Percentiles rank a stretch among this genome's conserved stretches.
phyloP scores from a whole-genome alignment of 2,113 vertebrate genomes.

The Tenrec ecaudatus region DNA sequence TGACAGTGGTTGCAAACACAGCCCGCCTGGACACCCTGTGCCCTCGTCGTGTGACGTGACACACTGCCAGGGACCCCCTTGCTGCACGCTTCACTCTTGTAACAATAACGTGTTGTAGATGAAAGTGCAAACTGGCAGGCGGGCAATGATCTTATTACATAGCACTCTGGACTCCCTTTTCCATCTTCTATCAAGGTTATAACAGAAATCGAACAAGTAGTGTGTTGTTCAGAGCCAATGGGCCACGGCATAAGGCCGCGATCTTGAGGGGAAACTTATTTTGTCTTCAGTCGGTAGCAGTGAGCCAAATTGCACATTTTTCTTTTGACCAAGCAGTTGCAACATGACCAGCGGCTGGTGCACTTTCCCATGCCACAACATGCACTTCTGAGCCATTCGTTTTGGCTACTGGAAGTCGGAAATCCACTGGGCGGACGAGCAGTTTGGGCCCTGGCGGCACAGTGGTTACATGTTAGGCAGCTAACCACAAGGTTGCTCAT shows the following conservation, averaged over 20 bases:
- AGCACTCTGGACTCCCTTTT: constrained; percentile 10
- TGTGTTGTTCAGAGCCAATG: constrained; percentile 20
- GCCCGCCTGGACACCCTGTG: constrained; percentile 37
- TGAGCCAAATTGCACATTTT: not conserved
- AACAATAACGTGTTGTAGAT: constrained; percentile 3
- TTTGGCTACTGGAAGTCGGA: not conserved
- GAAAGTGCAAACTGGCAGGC: constrained; percentile 17
- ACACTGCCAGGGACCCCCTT: constrained; percentile 54
- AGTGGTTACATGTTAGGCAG: no score
- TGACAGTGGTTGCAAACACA: not conserved
- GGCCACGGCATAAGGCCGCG: constrained; percentile 46
- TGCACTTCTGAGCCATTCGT: not conserved
- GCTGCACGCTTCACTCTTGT: constrained; percentile 28
- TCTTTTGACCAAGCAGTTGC: constrained; percentile 12
- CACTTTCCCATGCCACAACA: not conserved
- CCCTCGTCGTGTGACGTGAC: constrained; percentile 29
- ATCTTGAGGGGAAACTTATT: not conserved
- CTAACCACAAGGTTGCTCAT: no score
- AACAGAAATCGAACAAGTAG: constrained; percentile 34
- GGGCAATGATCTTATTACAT: not conserved
- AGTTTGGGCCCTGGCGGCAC: no score
- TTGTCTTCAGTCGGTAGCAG: not conserved
- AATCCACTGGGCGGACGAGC: not conserved
- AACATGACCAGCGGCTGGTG: not conserved
- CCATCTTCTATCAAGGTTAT: constrained; percentile 39